Base-by-base conservation (phyloP, 37 sponge, comb jelly and placozoan species). In the Ephydatia muelleri region DNA sequence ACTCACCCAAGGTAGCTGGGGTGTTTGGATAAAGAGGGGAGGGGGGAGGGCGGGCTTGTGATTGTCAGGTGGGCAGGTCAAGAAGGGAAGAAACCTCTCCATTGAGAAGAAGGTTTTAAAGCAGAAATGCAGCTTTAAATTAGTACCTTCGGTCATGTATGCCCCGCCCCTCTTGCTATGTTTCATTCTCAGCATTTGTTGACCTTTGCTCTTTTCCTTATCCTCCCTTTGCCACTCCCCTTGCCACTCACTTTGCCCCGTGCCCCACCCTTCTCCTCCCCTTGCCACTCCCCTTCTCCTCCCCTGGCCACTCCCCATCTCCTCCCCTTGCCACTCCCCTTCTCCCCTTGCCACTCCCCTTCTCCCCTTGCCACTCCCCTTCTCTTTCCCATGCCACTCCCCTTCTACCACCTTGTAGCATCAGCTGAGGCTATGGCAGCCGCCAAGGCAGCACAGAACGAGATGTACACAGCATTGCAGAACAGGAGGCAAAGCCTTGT, bases 391-490 rank as follows among this genome's bases (percentile, higher is more conserved):
- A n/a, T n/a, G n/a, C n/a, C n/a, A n/a, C n/a, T n/a, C n/a, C n/a
- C n/a, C n/a, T n/a, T n/a, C n/a, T n/a, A n/a, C n/a, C n/a, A 73
- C 66, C 43, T 74, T 31, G 29, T 79, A 84, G 89, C 84, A 3
- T 88, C 93, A 39, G 86, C 80, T 0, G 89, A 89, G 48, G 89
- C 89, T 12, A 80, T 82, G 35, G 93, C 85, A 49, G 89, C 87
- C 38, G 92, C 92, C 21, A 87, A 84, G 78, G 88, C 73, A 21
- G 92, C 92, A 0, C 92, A 92, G 78, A 38, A 73, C 35, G 88
- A 88, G 78, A 92, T 84, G 85, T 82, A 85, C 68, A 27, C 57
- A 28, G 88, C 88, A 3, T 66, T 92, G 73, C 29, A 82, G 49
- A 27, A 67, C 9, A 69, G 73, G 37, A 38, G 92, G 78, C 70